Evolutionary conservation across 2,888 invertebrate species (phyloP), one percentile per base, ranked within the genome.

Genomic region (Salticus scenicus): DNA sequence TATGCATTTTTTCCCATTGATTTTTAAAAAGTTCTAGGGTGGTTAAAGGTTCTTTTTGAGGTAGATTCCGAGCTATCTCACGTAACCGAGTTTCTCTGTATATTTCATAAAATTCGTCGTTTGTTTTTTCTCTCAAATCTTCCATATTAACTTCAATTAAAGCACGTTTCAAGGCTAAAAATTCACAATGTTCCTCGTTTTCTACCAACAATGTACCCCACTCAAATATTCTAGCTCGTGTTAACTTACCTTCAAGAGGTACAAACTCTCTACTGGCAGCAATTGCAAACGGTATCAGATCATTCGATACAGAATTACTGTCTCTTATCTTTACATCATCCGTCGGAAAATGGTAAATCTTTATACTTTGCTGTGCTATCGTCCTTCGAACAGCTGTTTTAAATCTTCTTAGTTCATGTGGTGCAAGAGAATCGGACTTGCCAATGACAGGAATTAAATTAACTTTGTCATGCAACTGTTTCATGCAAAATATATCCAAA

Each of bases 371-470:
- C 77, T 94, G 94, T 89, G 94, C 94, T 72, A 99, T 93, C 92
- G 99, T 99, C 74, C 94, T 94, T 92, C 97, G 31, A n/a, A 89
- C 86, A 67, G 88, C 88, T 90, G 94, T 94, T 93, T 99, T 99
- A 92, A 99, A 99, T 90, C 97, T 97, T 91, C 97, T 96, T 89
- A 99, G 93, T 92, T 99, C 99, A 64, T 96, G 95, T 92, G 99
- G 99, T 70, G 98, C 98, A 90, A 99, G 97, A 83, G 98, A 99
- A 91, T 99, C 99, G 17, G 99, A 98, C 92, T 99, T 99, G 64
- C 99, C 99, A 90, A 99, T 99, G 87, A 99, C 97, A 27, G 99
- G 99, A 91, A 99, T 98, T 89, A 99, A 97, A 92, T 99, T 99
- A 28, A 92, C 92, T 93, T 99, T 99, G 89, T 96, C 97, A 91